Percentiles rank a stretch among this genome's conserved stretches.
Evolutionary conservation across 2,797 vertebrate species (phyloP).

Genomic region (Myripristis jacobus): DNA sequence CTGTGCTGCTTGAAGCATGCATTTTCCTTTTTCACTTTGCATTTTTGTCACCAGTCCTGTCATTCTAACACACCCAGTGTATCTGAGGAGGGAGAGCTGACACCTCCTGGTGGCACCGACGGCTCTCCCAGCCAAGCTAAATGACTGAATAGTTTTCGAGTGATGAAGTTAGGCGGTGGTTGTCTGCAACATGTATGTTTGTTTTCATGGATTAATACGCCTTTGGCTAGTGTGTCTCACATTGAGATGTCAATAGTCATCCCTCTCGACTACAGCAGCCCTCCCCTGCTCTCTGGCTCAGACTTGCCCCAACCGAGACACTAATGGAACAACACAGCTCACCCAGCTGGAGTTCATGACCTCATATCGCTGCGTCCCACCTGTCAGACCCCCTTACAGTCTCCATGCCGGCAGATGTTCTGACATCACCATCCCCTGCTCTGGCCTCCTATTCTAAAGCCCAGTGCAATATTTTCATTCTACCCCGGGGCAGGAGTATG

Average conservation of each 20-base stretch:
- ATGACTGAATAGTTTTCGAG: slow-evolving; percentile 71
- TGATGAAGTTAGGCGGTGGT: slow-evolving; percentile 75
- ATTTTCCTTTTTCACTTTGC: slow-evolving; percentile 52
- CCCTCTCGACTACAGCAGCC: slow-evolving; percentile 44
- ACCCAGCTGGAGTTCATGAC: slow-evolving; percentile 79
- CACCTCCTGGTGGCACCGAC: slow-evolving; percentile 58
- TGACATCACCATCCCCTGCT: slow-evolving; percentile 74
- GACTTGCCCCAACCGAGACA: slow-evolving; percentile 58
- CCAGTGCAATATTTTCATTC: slow-evolving; percentile 60
- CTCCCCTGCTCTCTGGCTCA: slow-evolving; percentile 59
- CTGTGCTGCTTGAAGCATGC: slow-evolving; percentile 18
- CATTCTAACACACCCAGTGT: slow-evolving; percentile 44
- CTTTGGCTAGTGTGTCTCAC: slow-evolving; percentile 66
- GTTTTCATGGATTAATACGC: slow-evolving; percentile 74
- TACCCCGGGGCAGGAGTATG: slow-evolving; percentile 56
- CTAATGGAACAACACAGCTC: slow-evolving; percentile 75
- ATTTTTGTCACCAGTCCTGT: slow-evolving; percentile 40
- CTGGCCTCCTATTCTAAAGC: slow-evolving; percentile 62
- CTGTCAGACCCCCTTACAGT: slow-evolving; percentile 78
- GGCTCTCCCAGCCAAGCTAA: slow-evolving; percentile 38
- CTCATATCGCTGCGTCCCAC: slow-evolving; percentile 74
- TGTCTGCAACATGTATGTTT: slow-evolving; percentile 74
- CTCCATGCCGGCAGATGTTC: slow-evolving; percentile 76
- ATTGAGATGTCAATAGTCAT: slow-evolving; percentile 72
- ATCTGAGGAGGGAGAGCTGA: slow-evolving; percentile 41